A percentile compares a stretch with the other conserved stretches of the same genome.
These are phyloP conservation scores for Oryzias javanicus DNA, from an alignment of 2,113 vertebrate species.

Conservation along the genomic window DNA sequence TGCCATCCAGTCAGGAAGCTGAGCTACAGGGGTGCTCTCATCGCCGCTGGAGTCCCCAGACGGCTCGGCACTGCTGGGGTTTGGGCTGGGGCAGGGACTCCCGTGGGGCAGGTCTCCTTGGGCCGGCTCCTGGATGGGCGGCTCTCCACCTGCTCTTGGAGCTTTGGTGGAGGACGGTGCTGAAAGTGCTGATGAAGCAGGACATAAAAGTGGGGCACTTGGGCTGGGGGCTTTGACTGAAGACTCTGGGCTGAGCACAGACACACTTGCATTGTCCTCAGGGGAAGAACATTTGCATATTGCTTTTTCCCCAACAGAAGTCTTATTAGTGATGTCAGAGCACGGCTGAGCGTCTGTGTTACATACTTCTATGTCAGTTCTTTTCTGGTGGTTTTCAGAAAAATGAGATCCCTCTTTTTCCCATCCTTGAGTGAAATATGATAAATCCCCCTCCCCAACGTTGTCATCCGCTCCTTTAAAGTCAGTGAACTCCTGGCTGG, in stretches of 20 bases:
- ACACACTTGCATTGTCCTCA: slow-evolving; percentile 14
- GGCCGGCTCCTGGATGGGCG: slow-evolving; percentile 63
- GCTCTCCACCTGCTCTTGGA: slow-evolving; percentile 62
- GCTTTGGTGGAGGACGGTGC: slow-evolving; percentile 17
- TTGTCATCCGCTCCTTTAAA: slow-evolving; percentile 89
- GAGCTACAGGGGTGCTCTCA: slow-evolving; percentile 68
- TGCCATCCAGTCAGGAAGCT: slow-evolving; percentile 78
- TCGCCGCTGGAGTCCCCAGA: slow-evolving; percentile 74
- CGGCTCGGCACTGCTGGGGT: slow-evolving; percentile 60
- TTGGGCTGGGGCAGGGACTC: slow-evolving; percentile 58
- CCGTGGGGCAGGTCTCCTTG: slow-evolving; percentile 70
- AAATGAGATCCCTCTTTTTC: slow-evolving; percentile 24
- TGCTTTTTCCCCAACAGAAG: slow-evolving; percentile 23
- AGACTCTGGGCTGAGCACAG: slow-evolving; percentile 19
- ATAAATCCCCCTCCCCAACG: slow-evolving; percentile 74
- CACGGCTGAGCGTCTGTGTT: slow-evolving; percentile 15
- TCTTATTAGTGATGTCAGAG: slow-evolving; percentile 20
- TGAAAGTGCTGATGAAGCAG: slow-evolving; percentile 19
- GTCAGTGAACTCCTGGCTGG: slow-evolving; percentile 87
- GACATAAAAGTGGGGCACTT: slow-evolving; percentile 2
- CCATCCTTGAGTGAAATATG: slow-evolving; percentile 62
- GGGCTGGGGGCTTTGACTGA: slow-evolving; percentile 22
- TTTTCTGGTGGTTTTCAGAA: slow-evolving; percentile 12
- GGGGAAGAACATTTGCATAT: slow-evolving; percentile 38
- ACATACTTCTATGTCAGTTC: slow-evolving; percentile 24